phyloP scores from a whole-genome alignment of 2,888 invertebrate species.

The Lasioglossum malachurum region DNA sequence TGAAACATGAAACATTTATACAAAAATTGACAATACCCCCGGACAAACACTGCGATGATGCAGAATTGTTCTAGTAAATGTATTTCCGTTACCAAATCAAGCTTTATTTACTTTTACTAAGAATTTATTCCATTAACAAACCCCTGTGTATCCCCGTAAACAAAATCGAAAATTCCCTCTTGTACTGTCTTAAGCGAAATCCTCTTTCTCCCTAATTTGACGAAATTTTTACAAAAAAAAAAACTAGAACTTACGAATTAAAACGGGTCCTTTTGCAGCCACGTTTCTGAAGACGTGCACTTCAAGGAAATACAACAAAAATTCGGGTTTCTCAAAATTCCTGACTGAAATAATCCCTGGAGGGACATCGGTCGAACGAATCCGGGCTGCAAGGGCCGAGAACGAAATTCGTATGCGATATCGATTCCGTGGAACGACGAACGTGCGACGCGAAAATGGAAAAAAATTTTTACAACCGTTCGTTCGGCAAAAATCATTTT shows the following conservation, averaged over 20 bases:
- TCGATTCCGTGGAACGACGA: not conserved
- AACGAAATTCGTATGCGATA: slow-evolving; percentile 4
- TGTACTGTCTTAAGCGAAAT: too few relatives aligned
- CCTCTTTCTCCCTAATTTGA: too few relatives aligned
- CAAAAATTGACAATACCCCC: too few relatives aligned
- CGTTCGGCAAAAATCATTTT: not conserved
- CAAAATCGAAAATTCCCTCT: too few relatives aligned
- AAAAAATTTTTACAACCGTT: not conserved
- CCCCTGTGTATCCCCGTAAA: too few relatives aligned
- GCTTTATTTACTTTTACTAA: too few relatives aligned
- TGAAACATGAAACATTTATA: too few relatives aligned
- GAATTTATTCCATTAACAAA: too few relatives aligned
- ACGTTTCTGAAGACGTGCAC: not conserved
- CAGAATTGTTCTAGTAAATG: too few relatives aligned
- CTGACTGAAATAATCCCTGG: not conserved
- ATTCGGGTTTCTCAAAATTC: not conserved
- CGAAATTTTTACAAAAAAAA: too few relatives aligned
- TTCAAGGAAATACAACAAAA: not conserved
- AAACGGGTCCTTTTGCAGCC: not conserved
- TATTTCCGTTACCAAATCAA: too few relatives aligned
- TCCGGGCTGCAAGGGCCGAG: not conserved
- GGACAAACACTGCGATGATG: too few relatives aligned
- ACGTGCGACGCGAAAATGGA: not conserved
- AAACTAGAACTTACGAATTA: not conserved
- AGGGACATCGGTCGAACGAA: not conserved